Evolutionary conservation across 2,113 vertebrate species (phyloP), one percentile per base, ranked within the genome.

Genomic region (Brachyhypopomus occidentalis): DNA sequence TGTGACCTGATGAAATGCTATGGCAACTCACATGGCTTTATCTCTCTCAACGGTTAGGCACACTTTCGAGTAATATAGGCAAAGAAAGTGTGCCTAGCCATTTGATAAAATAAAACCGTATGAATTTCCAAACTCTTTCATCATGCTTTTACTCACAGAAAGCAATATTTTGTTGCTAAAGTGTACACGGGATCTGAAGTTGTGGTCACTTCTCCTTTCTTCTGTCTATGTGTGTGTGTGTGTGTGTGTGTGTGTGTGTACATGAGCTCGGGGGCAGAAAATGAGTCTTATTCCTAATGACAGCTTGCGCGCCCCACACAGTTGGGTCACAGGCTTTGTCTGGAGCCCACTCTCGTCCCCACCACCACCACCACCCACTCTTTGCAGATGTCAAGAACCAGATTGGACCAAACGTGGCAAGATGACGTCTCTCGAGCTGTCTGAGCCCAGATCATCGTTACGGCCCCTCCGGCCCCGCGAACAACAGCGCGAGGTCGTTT

Each of bases 211-310:
- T 2, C 45, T 52, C 45, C 5, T 45, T 5, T 45, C 6, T 45
- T 45, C 41, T 45, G 41, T 45, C 6, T 45, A 5, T 45, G 41
- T 45, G 41, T 45, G 2, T 45, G 41, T 7, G 6, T 52, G 45
- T 14, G 45, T 14, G 12, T 48, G 8, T 48, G 41, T 48, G 45
- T 14, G 45, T 14, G 45, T 52, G 45, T 14, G 45, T 38, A 52
- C 63, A 22, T 59, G 75, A 84, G 87, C 90, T 89, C 87, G 89
- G 90, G 88, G 87, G 87, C 81, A 67, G 84, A 84, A 88, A 89
- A 90, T 92, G 86, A 92, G 84, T 90, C 89, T 91, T 86, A 92
- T 92, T 87, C 84, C 30, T 9, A 85, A 87, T 90, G 90, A 92
- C 90, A 93, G 91, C 89, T 89, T 71, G 87, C 88, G 88, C 88